Base-by-base conservation (phyloP, 2,113 vertebrate species). In the Lamprologus tigripictilis region DNA sequence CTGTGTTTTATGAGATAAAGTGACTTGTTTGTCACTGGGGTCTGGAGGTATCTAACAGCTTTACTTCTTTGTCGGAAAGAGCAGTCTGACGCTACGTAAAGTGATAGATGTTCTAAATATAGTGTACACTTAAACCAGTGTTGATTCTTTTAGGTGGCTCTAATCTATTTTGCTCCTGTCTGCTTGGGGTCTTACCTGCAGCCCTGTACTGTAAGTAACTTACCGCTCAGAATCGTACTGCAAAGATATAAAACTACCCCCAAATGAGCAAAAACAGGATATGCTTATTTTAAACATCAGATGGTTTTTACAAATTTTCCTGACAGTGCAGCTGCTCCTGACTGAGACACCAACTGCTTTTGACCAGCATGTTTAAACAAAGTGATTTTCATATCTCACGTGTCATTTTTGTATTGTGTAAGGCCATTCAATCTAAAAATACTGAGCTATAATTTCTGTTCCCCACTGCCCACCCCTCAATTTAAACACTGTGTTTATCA, bases 401-500 rank as follows among this genome's bases (percentile, higher is more conserved):
- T 26, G 40, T 73, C 8, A 10, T 26, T 73, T 45, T 45, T 47
- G 23, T 26, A 49, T 76, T 28, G 40, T 76, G n/a, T 47, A 76
- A 19, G 7, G 42, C 6, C 23, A 7, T 73, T 17, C 40, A 47
- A 26, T 23, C 21, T 26, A 28, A 28, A 73, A 73, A 73, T 71
- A 42, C 37, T 7, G n/a, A 28, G 40, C 21, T 73, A 71, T 26
- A 23, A 0, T 45, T 76, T 76, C 26, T 76, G 71, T 47, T 76
- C 23, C 71, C 42, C 40, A 45, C 23, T 45, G 4, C 40, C 40
- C 21, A 28, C 8, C 21, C 14, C 40, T 73, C 40, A 45, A 23
- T 73, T 73, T 45, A 45, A 45, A 45, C 37, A 73, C 68, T 45
- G 40, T 45, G 68, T 45, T 73, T 73, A 83, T 12, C 12, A 88